These are phyloP conservation scores for Tethea ocularis DNA, from an alignment of 2,888 invertebrate species.

Conservation along the genomic window DNA sequence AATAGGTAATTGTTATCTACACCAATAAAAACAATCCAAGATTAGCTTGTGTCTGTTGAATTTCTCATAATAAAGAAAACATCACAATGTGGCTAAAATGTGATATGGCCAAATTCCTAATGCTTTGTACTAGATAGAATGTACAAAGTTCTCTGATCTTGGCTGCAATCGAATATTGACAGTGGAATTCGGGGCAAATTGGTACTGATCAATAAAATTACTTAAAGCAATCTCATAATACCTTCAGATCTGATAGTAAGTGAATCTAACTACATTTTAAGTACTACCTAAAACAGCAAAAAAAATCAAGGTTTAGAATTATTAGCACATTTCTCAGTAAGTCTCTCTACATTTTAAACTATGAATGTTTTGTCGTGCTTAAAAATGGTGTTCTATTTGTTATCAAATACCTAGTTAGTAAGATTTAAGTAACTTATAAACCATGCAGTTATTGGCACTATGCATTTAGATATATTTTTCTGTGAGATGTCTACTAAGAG, in stretches of 20 bases:
- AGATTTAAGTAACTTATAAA: slow-evolving; percentile 78
- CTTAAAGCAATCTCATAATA: slow-evolving; percentile 65
- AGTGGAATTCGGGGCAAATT: slow-evolving; percentile 68
- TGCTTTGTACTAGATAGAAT: slow-evolving; percentile 75
- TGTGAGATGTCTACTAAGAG: slow-evolving; percentile 45
- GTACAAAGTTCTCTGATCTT: slow-evolving; percentile 69
- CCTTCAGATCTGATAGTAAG: slow-evolving; percentile 73
- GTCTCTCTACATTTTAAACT: slow-evolving; percentile 85
- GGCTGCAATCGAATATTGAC: slow-evolving; percentile 76
- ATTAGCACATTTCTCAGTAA: slow-evolving; percentile 84
- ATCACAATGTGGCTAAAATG: slow-evolving; percentile 70
- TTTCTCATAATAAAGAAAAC: slow-evolving; percentile 36
- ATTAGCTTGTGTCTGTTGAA: slow-evolving; percentile 59
- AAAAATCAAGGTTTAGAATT: slow-evolving; percentile 74
- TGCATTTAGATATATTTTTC: slow-evolving; percentile 44
- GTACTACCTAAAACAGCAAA: slow-evolving; percentile 66
- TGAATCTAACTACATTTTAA: slow-evolving; percentile 60
- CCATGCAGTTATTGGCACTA: slow-evolving; percentile 84
- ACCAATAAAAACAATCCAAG: slow-evolving; percentile 66
- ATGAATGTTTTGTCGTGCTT: slow-evolving; percentile 85
- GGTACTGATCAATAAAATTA: slow-evolving; percentile 47
- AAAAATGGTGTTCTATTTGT: slow-evolving; percentile 85
- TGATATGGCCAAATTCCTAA: slow-evolving; percentile 73
- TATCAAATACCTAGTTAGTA: slow-evolving; percentile 83
- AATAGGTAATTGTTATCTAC: slow-evolving; percentile 71